Conservation (phyloP, 2,113 vertebrate species). For the Microcebus griseorufus region DNA sequence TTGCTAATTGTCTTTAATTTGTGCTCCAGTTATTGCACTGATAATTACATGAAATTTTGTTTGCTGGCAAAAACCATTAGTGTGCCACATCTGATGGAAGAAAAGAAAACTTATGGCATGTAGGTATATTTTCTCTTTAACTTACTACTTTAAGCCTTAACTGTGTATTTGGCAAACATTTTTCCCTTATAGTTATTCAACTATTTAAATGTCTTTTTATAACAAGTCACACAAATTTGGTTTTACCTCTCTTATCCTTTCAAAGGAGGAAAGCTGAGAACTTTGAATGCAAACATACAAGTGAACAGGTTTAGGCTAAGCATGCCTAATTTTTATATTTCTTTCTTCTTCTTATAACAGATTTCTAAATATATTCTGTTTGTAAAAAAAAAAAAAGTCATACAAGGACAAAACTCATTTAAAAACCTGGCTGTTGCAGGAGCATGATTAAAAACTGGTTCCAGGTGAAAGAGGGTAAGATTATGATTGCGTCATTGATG, state of each 20-base stretch:
- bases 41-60: slow-evolving; percentile 60
- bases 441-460: background rate
- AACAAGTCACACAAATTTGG: slow-evolving; percentile 9
- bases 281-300: background rate
- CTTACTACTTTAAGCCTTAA: background rate
- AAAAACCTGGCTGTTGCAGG: background rate
- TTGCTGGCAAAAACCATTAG: slow-evolving; percentile 48
- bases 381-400: background rate
- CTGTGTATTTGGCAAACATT: slow-evolving; percentile 31
- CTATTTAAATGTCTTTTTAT: slow-evolving; percentile 23
- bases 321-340: background rate
- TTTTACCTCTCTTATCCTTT: background rate
- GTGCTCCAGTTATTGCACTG: slow-evolving; percentile 57
- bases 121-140: background rate
- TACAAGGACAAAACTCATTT: background rate
- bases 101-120: slow-evolving; percentile 34
- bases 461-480: background rate
- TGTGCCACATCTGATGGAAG: slow-evolving; percentile 19
- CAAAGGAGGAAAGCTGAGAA: background rate
- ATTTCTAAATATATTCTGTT: slow-evolving; percentile 47
- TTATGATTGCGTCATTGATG: background rate
- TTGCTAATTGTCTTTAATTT: slow-evolving; percentile 78
- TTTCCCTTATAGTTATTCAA: background rate
- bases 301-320: background rate
- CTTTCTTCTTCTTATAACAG: background rate